Percentiles rank a stretch among this genome's conserved stretches.
phyloP scores from a whole-genome alignment of 1,140 invertebrate species.

The Steinernema khuongi region DNA sequence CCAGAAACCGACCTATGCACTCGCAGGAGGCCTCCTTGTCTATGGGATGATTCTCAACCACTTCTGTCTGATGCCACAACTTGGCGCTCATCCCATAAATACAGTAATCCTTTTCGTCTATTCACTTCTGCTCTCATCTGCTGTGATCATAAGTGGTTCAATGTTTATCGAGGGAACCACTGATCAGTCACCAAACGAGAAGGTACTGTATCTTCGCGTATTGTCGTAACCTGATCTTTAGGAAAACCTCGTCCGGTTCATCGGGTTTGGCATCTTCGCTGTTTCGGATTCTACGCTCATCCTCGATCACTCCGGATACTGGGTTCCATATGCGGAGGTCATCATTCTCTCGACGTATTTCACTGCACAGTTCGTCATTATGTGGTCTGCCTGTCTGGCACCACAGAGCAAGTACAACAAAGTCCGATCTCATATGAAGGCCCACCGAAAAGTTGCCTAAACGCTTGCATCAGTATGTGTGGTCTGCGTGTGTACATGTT shows the following conservation, averaged over 20 bases:
- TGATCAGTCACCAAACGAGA: background rate
- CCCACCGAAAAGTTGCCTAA: background rate
- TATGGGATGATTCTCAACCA: background rate
- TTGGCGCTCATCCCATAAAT: conserved; percentile 1
- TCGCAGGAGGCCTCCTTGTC: background rate
- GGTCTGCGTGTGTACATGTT: background rate
- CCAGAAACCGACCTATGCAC: background rate
- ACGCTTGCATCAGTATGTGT: background rate
- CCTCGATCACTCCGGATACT: background rate
- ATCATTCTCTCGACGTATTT: conserved; percentile 13
- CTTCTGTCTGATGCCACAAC: conserved; percentile 8
- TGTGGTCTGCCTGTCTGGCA: background rate
- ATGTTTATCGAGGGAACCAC: conserved; percentile 9
- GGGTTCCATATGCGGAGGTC: conserved; percentile 11
- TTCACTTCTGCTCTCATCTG: background rate
- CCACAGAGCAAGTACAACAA: background rate
- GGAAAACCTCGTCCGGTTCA: background rate
- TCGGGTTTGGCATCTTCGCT: conserved; percentile 12
- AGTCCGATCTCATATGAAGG: background rate
- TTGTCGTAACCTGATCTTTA: background rate
- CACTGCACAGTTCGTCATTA: conserved; percentile 13
- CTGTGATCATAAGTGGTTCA: background rate
- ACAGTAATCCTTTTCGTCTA: conserved; percentile 9
- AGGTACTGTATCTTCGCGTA: background rate
- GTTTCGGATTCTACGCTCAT: conserved; percentile 15